These are phyloP conservation scores for Tupaia chinensis DNA, from an alignment of 2,113 vertebrate genomes.

Conservation along the genomic window DNA sequence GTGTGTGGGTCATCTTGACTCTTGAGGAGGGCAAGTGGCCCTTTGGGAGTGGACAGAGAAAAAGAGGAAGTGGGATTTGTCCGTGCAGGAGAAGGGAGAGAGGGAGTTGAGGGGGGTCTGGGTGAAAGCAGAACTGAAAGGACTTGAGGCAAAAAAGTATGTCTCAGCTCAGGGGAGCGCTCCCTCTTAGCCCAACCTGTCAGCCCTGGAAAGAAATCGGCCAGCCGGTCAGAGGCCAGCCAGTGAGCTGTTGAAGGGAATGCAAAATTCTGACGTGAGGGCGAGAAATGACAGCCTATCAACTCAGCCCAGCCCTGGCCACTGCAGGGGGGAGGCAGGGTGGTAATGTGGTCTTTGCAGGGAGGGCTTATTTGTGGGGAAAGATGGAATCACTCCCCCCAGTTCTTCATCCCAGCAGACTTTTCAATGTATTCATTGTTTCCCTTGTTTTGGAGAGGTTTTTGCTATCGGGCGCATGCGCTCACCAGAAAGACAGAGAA, in stretches of 20 bases:
- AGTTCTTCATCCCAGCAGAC: neutral
- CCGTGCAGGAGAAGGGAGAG: neutral
- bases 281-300: slow-evolving; percentile 23
- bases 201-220: slow-evolving; percentile 55
- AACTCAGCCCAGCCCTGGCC: neutral
- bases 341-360: neutral
- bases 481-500: no score
- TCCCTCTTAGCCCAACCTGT: slow-evolving; percentile 54
- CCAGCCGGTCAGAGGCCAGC: slow-evolving; percentile 35
- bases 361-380: neutral
- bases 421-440: no score
- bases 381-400: neutral
- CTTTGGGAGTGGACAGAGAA: neutral
- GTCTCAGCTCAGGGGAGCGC: slow-evolving; percentile 49
- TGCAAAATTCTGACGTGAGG: neutral
- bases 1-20: neutral
- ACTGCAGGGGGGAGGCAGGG: neutral
- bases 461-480: no score
- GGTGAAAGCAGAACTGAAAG: neutral
- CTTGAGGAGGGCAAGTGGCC: neutral
- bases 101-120: neutral
- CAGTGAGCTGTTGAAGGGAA: neutral
- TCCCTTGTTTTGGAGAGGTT: no score
- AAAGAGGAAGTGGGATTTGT: neutral
- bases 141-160: neutral